Evolutionary conservation across 2,888 invertebrate genomes (phyloP), one percentile per base, ranked within the genome.

Genomic region (Oligia fasciuncula): DNA sequence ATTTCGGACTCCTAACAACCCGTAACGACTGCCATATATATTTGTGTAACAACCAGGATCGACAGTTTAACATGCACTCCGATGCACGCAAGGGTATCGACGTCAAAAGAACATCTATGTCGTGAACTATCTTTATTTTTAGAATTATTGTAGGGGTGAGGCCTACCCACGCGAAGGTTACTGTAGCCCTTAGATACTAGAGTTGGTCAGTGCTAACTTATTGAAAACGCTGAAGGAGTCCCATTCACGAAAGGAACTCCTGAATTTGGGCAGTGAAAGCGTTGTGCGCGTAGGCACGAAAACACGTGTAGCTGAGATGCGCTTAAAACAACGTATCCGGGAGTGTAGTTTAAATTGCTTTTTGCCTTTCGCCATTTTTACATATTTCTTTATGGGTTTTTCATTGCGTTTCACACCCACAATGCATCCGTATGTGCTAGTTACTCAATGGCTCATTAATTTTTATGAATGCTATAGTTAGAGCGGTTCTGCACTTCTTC

Each of bases 121-220:
- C 40, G 3, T 40, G 19, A 62, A 19, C 49, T 62, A n/a, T 49
- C 13, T 67, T 66, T 81, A 81, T 80, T 76, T 57, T 76, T 76
- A 57, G 40, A 60, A 76, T 71, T 19, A 84, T 71, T 67, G 23
- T 54, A 46, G 23, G 60, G 79, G 46, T 40, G 63, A 43, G n/a
- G 4, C 19, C 23, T 11, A 17, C 17, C 40, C 69, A 40, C 71
- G 70, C 62, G 5, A 84, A 57, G 29, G 60, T 60, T 66, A 40
- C 60, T 11, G 11, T 35, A n/a, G n/a, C 54, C 71, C n/a, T 57
- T 35, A 49, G 40, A 40, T n/a, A 62, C 79, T 49, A 54, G 40
- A 71, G 29, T 77, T 54, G 46, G 35, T 23, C 35, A 13, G 29
- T 67, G 46, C 66, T 54, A 62, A 81, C 54, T 54, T 60, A 57